These are phyloP conservation scores for Scolanthus callimorphus DNA, from an alignment of 92 coral and sea anemone genomes.

Conservation along the genomic window DNA sequence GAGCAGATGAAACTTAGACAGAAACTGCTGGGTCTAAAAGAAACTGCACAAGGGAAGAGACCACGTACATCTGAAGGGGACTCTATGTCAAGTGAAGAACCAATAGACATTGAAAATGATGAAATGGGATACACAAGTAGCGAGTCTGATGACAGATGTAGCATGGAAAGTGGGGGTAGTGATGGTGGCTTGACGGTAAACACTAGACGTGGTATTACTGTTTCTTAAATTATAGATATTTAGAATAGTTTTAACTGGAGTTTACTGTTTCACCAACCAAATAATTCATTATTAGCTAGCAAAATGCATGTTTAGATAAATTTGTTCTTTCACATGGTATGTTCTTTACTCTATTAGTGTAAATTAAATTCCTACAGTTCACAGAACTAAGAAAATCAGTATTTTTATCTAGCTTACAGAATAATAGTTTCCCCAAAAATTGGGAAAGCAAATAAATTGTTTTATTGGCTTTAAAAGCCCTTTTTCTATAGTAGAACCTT, in stretches of 20 bases:
- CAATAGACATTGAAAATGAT: conserved; percentile 87
- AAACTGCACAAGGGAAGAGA: conserved; percentile 57
- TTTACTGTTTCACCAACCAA: neutral
- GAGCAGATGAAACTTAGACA: conserved; percentile 66
- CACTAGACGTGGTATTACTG: conserved; percentile 58
- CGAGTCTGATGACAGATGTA: conserved; percentile 92
- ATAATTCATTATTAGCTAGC: neutral
- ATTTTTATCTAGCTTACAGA: too few species aligned
- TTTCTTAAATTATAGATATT: too few species aligned
- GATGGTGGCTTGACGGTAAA: conserved; percentile 91
- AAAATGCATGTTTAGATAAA: neutral
- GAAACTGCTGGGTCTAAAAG: conserved; percentile 66
- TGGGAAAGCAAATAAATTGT: too few species aligned
- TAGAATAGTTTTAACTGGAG: too few species aligned
- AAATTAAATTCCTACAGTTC: too few species aligned
- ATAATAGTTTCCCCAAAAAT: too few species aligned
- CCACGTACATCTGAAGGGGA: conserved; percentile 94
- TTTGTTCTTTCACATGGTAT: too few species aligned
- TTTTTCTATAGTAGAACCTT: too few species aligned
- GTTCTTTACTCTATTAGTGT: too few species aligned
- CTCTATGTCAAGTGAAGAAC: conserved; percentile 84
- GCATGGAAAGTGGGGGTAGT: conserved; percentile 90
- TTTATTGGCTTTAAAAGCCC: too few species aligned
- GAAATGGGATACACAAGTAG: conserved; percentile 94
- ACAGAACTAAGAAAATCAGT: too few species aligned